Conservation (phyloP, 1,140 invertebrate genomes). For the Drosophila erecta region DNA sequence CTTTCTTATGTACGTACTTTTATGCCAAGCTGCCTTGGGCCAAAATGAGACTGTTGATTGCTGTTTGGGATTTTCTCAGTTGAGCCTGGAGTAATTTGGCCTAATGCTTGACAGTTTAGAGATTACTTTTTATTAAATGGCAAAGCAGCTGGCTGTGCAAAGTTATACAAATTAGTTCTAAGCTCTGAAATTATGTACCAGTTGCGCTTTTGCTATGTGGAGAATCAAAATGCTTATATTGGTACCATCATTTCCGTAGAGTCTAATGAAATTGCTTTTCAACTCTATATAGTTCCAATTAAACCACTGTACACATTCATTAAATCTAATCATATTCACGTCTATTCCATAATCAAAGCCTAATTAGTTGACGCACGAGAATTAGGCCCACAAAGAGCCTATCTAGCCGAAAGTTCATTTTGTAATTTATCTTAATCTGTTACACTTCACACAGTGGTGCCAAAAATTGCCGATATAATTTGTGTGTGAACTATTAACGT, state of each 20-base stretch:
- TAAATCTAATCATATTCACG: neutral
- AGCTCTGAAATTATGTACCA: neutral
- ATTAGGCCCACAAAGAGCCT: constrained; percentile 1
- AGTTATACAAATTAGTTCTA: neutral
- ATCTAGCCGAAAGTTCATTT: constrained; percentile 13
- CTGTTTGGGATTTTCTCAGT: constrained; percentile 27
- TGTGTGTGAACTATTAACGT: constrained; percentile 50
- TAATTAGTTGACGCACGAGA: constrained; percentile 6
- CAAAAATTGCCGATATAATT: constrained; percentile 42
- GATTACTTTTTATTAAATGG: neutral
- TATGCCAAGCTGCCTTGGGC: neutral
- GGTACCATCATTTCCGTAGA: too few species aligned
- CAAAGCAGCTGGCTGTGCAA: neutral
- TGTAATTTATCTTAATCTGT: constrained; percentile 52
- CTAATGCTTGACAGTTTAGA: constrained; percentile 11
- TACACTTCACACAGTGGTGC: constrained; percentile 31
- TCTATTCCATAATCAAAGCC: constrained; percentile 5
- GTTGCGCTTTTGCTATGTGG: neutral
- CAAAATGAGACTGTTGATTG: constrained; percentile 61
- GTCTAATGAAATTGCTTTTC: too few species aligned
- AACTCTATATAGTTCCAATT: neutral
- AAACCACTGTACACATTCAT: neutral
- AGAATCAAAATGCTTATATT: neutral
- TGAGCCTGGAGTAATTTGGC: constrained; percentile 1
- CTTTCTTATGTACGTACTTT: constrained; percentile 2